These are phyloP conservation scores for Antheraea yamamai DNA, from an alignment of 2,888 invertebrate species.

Conservation along the genomic window DNA sequence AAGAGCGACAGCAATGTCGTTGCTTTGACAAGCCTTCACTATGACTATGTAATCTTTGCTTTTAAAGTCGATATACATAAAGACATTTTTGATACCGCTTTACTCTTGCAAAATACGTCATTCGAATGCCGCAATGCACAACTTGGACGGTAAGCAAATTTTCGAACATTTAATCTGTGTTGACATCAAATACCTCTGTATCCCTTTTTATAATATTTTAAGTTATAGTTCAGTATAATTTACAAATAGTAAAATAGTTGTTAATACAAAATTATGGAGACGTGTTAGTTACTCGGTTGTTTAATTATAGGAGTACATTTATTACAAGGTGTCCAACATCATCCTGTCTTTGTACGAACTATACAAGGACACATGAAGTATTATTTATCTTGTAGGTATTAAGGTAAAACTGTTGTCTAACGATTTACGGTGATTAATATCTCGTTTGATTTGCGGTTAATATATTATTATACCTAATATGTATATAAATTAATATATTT, in stretches of 20 bases:
- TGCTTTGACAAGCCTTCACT: too few species aligned
- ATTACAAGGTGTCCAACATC: conserved; percentile 18
- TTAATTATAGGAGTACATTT: conserved; percentile 19
- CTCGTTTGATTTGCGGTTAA: not conserved
- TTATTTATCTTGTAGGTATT: not conserved
- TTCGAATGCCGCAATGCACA: too few species aligned
- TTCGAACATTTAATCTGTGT: not conserved
- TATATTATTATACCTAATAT: not conserved
- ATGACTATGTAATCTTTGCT: too few species aligned
- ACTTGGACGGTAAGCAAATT: not conserved
- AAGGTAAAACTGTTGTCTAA: not conserved
- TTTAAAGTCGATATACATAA: too few species aligned
- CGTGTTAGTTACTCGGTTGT: not conserved
- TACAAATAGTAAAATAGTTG: not conserved
- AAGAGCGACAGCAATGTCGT: too few species aligned
- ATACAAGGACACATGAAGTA: conserved; percentile 10
- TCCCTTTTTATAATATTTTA: not conserved
- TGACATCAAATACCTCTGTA: not conserved
- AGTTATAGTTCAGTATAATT: not conserved
- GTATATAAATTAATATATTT: not conserved
- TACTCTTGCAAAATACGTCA: too few species aligned
- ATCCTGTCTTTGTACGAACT: conserved; percentile 18
- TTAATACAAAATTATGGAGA: not conserved
- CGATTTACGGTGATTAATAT: not conserved
- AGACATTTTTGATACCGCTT: too few species aligned